Evolutionary conservation across 2,888 invertebrate species (phyloP), one percentile per base, ranked within the genome.

Genomic region (Lordiphosa fenestrarum): DNA sequence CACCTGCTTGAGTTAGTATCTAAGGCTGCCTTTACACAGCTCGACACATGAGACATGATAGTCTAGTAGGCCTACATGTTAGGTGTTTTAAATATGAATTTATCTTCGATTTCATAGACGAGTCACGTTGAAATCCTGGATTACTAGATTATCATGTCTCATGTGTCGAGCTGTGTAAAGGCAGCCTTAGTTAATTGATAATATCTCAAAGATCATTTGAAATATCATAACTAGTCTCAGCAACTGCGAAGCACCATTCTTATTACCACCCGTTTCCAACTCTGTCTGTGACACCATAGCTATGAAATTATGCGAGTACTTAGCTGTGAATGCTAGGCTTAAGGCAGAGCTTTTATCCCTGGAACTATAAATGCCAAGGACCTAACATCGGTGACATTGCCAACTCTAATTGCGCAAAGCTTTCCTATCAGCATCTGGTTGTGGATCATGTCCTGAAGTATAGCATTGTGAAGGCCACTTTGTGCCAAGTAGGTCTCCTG

Each of bases 201-300:
- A n/a, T n/a, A n/a, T n/a, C n/a, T n/a, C n/a, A n/a, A n/a, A n/a
- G n/a, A n/a, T n/a, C n/a, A n/a, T n/a, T n/a, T n/a, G n/a, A n/a
- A n/a, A n/a, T n/a, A n/a, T n/a, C n/a, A n/a, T n/a, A n/a, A n/a
- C n/a, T n/a, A n/a, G n/a, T n/a, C n/a, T 75, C 67, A 42, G 3
- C 80, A 88, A 25, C 88, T 90, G 1, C 74, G 86, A 6, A 88
- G 89, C 53, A 88, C 87, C 56, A 91, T 94, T 70, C 89, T 95
- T 52, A 91, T 94, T 7, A 93, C 93, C 74, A 92, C 94, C 4
- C 92, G 93, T n/a, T 6, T 93, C 94, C 7, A 95, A 95, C 87
- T 91, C 93, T 46, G 94, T 94, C 30, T 94, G 93, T 49, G 93
- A 95, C 88, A 92, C 93, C 73, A 90, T 95, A 65, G 91, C 93